Percentiles rank a stretch among this genome's conserved stretches.
These are phyloP conservation scores for Leptopterna dolabrata DNA, from an alignment of 2,888 invertebrate species.

Conservation along the genomic window DNA sequence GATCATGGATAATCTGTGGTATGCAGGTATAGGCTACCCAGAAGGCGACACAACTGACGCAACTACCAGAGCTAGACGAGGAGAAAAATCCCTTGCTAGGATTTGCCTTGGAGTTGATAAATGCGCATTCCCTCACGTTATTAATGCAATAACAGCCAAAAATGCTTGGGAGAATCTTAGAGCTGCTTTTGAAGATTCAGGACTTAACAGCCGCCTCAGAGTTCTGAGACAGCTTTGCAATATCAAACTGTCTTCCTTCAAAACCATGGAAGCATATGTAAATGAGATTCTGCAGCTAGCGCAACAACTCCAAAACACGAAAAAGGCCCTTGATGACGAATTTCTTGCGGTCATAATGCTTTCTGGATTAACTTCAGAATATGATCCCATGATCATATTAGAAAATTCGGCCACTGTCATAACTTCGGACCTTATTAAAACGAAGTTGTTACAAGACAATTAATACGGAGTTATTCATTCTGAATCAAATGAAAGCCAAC, in stretches of 20 bases:
- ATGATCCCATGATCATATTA: conserved; percentile 7
- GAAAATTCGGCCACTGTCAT: neutral
- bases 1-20: neutral
- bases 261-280: conserved; percentile 39
- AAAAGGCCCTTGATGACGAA: conserved; percentile 27
- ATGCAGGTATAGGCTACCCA: neutral
- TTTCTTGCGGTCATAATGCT: conserved; percentile 27
- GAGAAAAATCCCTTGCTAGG: neutral
- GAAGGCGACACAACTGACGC: neutral
- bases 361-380: neutral
- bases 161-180: neutral
- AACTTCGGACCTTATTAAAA: neutral
- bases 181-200: conserved; percentile 1
- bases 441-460: conserved; percentile 2
- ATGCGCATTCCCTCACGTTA: neutral
- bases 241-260: neutral
- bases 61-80: neutral
- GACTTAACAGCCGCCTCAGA: neutral
- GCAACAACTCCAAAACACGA: neutral
- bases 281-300: conserved; percentile 26
- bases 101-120: neutral
- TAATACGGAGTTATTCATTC: too few species aligned
- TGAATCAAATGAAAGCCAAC: too few species aligned
- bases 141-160: neutral
- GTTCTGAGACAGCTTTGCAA: neutral